These are phyloP conservation scores for Raja brachyura DNA, from an alignment of 2,113 vertebrate species.

Conservation along the genomic window DNA sequence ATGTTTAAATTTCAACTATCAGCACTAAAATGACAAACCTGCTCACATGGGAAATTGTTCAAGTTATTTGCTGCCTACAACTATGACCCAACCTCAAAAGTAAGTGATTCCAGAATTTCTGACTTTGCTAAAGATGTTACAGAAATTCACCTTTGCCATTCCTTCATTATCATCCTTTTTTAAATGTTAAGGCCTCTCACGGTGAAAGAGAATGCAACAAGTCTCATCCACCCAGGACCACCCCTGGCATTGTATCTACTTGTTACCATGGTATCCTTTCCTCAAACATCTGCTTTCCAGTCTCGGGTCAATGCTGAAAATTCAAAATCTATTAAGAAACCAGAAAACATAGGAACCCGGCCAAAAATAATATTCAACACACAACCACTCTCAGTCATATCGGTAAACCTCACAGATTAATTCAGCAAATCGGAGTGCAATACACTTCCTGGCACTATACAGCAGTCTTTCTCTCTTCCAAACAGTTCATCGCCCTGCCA, in stretches of 20 bases:
- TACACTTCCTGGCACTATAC: background rate
- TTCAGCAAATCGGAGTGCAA: background rate
- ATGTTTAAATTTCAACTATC: background rate
- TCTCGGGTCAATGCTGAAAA: background rate
- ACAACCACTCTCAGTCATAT: background rate
- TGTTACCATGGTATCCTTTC: background rate
- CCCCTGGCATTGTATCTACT: background rate
- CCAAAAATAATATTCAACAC: background rate
- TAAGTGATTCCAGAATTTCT: background rate
- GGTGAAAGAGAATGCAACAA: background rate
- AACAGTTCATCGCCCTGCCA: background rate
- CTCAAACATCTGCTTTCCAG: background rate
- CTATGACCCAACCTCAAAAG: background rate
- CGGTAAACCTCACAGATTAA: background rate
- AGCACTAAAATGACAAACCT: background rate
- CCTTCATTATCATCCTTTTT: background rate
- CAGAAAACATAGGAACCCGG: background rate
- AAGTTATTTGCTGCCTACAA: background rate
- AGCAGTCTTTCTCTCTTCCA: background rate
- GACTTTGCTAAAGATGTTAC: background rate
- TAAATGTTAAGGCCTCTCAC: background rate
- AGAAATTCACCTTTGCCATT: background rate
- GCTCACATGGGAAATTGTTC: background rate
- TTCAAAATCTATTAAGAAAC: background rate
- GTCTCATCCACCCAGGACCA: background rate